phyloP scores from a whole-genome alignment of 2,797 vertebrate genomes.

The Mormyrops attenuatus region DNA sequence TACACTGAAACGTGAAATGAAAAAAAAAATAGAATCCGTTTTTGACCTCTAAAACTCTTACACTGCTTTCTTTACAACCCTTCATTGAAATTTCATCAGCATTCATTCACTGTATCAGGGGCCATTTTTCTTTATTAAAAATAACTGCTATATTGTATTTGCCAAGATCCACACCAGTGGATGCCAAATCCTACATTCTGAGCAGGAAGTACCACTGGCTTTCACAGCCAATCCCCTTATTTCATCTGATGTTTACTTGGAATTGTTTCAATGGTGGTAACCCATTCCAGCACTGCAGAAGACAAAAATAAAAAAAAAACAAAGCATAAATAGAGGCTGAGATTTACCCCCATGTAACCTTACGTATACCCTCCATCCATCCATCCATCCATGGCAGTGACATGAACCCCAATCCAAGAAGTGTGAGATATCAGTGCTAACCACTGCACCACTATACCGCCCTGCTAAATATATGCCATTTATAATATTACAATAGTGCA shows the following conservation, averaged over 20 bases:
- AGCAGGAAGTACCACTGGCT: not conserved
- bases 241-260: not conserved
- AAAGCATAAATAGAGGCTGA: not conserved
- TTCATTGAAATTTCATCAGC: not conserved
- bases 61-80: not conserved
- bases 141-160: not conserved
- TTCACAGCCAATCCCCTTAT: constrained; percentile 6
- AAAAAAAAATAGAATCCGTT: not conserved
- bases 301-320: not conserved
- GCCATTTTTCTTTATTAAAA: not conserved
- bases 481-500: not conserved
- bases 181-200: not conserved
- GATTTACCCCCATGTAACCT: not conserved
- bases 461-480: not conserved
- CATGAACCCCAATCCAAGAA: not conserved
- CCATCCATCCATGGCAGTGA: not conserved
- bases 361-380: not conserved
- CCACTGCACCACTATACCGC: not conserved
- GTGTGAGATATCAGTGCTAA: not conserved
- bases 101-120: not conserved
- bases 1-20: not conserved
- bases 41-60: not conserved
- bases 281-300: not conserved
- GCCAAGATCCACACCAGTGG: not conserved
- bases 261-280: not conserved